Conservation (phyloP, 2,888 invertebrate genomes). For the Sabatieria punctata region DNA sequence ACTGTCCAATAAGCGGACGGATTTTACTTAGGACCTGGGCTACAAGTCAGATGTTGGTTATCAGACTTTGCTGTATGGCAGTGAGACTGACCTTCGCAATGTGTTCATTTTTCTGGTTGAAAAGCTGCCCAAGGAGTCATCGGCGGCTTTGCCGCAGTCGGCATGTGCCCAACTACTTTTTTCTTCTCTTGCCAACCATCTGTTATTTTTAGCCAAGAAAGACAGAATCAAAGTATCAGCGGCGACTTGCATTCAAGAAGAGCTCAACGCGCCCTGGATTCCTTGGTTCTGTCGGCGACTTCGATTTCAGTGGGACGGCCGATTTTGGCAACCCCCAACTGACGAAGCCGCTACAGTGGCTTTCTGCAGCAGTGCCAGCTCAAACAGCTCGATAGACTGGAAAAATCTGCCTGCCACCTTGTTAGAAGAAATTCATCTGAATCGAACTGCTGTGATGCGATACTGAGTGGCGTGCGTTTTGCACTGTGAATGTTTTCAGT, state of each 20-base stretch:
- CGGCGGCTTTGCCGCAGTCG: constrained; percentile 26
- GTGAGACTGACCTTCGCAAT: constrained; percentile 65
- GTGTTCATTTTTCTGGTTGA: constrained; percentile 85
- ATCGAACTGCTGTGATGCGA: too few species aligned
- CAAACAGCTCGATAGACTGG: too few species aligned
- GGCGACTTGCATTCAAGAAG: constrained; percentile 5
- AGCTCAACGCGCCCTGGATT: constrained; percentile 32
- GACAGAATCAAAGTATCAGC: background rate
- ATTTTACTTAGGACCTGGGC: constrained; percentile 54
- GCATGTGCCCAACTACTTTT: background rate
- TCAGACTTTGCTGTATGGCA: constrained; percentile 82
- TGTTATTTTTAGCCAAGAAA: background rate
- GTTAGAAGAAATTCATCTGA: too few species aligned
- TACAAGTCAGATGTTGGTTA: constrained; percentile 86
- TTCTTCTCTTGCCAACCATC: background rate
- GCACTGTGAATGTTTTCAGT: too few species aligned
- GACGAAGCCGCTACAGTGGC: too few species aligned
- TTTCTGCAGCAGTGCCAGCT: too few species aligned
- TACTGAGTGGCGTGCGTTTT: too few species aligned
- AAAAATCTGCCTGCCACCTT: too few species aligned
- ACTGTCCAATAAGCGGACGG: too few species aligned
- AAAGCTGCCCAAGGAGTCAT: constrained; percentile 60
- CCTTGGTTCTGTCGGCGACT: constrained; percentile 29
- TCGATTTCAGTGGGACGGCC: background rate
- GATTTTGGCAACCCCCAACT: constrained; percentile 4